Conservation (phyloP, 2,888 invertebrate genomes). For the Drosophila flavopinicola region DNA sequence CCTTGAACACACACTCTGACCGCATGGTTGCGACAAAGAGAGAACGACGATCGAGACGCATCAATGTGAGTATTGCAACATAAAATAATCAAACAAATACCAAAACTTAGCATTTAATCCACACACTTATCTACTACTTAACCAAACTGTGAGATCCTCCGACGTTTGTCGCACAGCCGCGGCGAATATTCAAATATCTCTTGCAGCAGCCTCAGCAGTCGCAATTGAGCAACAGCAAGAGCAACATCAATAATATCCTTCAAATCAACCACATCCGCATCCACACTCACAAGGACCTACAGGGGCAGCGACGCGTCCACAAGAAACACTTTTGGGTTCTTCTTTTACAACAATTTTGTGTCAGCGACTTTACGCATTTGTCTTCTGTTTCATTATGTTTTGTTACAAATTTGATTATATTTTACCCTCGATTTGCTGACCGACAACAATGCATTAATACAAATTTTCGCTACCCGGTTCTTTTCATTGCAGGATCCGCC, state of each 20-base stretch:
- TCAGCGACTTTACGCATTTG: conserved; percentile 14
- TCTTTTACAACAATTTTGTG: conserved; percentile 6
- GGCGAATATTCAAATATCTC: conserved; percentile 17
- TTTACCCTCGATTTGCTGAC: not conserved
- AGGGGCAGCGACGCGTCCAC: conserved; percentile 4
- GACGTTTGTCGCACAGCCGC: not conserved
- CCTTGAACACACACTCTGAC: conserved; percentile 65
- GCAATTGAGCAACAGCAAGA: conserved; percentile 12
- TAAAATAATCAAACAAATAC: conserved; percentile 47
- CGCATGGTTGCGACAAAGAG: conserved; percentile 71
- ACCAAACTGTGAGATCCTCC: conserved; percentile 1
- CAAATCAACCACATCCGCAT: conserved; percentile 5
- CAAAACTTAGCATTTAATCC: conserved; percentile 48
- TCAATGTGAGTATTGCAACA: conserved; percentile 77
- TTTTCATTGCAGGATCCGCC: conserved; percentile 54
- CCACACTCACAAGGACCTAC: conserved; percentile 17
- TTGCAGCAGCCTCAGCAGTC: conserved; percentile 42
- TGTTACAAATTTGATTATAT: conserved; percentile 1
- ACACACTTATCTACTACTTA: conserved; percentile 25
- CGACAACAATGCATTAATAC: conserved; percentile 22
- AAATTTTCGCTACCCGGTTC: conserved; percentile 12
- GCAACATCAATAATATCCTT: conserved; percentile 18
- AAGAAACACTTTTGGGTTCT: conserved; percentile 11
- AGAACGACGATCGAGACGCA: conserved; percentile 64
- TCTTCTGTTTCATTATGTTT: conserved; percentile 8